Base-by-base conservation (phyloP, 2,797 vertebrate genomes). In the Xiphophorus birchmanni region DNA sequence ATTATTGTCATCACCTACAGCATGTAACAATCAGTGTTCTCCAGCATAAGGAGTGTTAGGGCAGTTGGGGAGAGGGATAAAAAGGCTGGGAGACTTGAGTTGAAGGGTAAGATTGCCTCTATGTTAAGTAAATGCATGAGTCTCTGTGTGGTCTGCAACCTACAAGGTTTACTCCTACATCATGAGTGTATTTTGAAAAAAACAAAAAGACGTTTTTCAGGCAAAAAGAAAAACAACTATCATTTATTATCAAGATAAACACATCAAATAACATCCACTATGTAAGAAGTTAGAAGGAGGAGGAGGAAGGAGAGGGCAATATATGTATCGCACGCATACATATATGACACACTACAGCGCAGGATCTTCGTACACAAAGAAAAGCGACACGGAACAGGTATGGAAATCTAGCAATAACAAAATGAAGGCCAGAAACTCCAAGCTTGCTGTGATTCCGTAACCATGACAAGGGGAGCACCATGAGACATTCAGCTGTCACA, bases 391-490 rank as follows among this genome's bases (percentile, higher is more conserved):
- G 93, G 80, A 94, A 94, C 92, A 95, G 89, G 95, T 92, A 95
- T 92, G 93, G 91, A 94, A 93, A 94, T 95, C 93, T 94, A 94
- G 95, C 95, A 95, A 93, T 89, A 92, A 95, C 92, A 93, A 90
- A 95, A 94, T 85, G 67, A 93, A 93, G 89, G 94, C 92, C 95
- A 97, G 92, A 96, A 95, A 97, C 96, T 97, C 97, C 96, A 97
- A 97, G 95, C 96, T 97, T 96, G 94, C 96, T 96, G 96, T 97
- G 97, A 97, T 96, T 96, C 96, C 90, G 95, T 96, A 96, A 97
- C 96, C 95, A 97, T 97, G 96, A 98, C 96, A 96, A 96, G 96
- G 95, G 96, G 91, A 96, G 96, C 96, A 97, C 96, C 96, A 96
- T 92, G 88, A 93, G 87, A 95, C 87, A 90, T 90, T 91, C 91